Base-by-base conservation (phyloP, 2,888 invertebrate genomes). In the Cephus nigrinus region DNA sequence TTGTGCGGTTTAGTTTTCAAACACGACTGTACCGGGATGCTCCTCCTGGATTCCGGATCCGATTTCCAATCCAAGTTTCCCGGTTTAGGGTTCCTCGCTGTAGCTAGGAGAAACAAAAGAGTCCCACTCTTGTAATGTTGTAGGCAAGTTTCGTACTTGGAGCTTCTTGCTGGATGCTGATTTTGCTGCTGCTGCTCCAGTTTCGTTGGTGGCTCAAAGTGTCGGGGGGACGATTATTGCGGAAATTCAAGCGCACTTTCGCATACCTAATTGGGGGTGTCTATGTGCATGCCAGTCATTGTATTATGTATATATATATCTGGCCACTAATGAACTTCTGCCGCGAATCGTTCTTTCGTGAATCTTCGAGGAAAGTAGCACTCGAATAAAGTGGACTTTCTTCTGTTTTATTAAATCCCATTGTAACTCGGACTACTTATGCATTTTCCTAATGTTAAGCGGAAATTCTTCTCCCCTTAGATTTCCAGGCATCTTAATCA, bases 401-500 rank as follows among this genome's bases (percentile, higher is more conserved):
- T 55, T 55, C 55, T 82, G 82, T 84, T 82, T 85, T 81, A 80
- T 82, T 81, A 81, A 75, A 75, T 79, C 77, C 73, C 80, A 84
- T 86, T 84, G 86, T 84, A 86, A 86, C 81, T 84, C 83, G 83
- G 79, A 80, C 79, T 73, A 80, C 79, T 73, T 33, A 75, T 80
- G 78, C 83, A 86, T 86, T 85, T 84, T 82, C 83, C 79, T 84
- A 82, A 80, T 76, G 77, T 74, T 76, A 79, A 79, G 23, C 15
- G 23, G 23, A 15, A 2, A 9, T 36, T 36, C 36, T 36, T 55
- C 23, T 23, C 9, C 55, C 1, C 23, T 55, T 5, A 9, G 23
- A 2, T 55, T 23, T 55, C 5, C 23, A 55, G 55, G 0, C 9
- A 23, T 9, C 2, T 55, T 9, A 9, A 55, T 55, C 23, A 23